Conservation (phyloP, 2,113 vertebrate genomes). For the Paratilapia polleni region DNA sequence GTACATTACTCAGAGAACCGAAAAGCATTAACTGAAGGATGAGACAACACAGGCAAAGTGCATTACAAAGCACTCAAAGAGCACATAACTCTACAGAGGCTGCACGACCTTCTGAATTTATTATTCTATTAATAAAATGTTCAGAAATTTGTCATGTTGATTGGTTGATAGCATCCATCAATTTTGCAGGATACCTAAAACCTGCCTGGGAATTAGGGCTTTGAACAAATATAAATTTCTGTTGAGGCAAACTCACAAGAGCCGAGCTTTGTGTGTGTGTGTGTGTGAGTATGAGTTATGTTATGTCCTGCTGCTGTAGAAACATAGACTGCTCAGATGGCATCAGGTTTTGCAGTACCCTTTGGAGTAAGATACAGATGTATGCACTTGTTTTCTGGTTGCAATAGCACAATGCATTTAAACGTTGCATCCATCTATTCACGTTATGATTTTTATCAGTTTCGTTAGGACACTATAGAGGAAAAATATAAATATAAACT, state of each 20-base stretch:
- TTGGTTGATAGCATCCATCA: conserved; percentile 30
- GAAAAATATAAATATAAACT: neutral
- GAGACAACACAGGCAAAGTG: conserved; percentile 24
- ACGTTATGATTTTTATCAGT: neutral
- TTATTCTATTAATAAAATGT: conserved; percentile 47
- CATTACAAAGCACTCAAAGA: conserved; percentile 44
- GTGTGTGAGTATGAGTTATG: neutral
- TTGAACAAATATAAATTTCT: conserved; percentile 10
- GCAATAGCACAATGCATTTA: neutral
- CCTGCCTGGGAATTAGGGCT: neutral
- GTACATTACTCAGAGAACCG: conserved; percentile 15
- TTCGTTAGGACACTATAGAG: neutral
- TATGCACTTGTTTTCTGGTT: neutral
- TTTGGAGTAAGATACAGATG: neutral
- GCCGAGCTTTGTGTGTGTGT: neutral
- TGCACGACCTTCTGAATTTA: conserved; percentile 20
- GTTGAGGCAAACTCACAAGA: neutral
- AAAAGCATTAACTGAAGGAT: conserved; percentile 28
- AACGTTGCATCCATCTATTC: neutral
- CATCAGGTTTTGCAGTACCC: neutral
- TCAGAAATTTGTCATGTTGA: conserved; percentile 46
- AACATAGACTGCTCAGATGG: neutral
- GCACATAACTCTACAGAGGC: conserved; percentile 1
- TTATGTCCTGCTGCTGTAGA: neutral
- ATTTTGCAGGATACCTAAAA: conserved; percentile 25